Base-by-base conservation (phyloP, 23 tunicate species). In the Halocynthia aurantium region DNA sequence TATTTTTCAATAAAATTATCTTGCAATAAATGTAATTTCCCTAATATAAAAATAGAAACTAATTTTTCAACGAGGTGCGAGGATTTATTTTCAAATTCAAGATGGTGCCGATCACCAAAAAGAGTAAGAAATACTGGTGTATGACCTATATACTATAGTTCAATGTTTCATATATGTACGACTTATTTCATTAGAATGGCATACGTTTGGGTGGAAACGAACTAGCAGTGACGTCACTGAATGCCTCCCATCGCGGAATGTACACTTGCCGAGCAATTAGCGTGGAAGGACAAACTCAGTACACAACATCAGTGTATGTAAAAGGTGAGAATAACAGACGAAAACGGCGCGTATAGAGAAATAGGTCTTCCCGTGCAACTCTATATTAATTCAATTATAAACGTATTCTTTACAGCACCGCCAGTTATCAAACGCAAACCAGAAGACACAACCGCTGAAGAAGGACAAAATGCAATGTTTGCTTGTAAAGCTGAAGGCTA, bases 241-340 rank as follows among this genome's bases (percentile, higher is more conserved):
- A 58, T 5, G 80, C 83, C 55, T 49, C 73, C 13, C 87, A 87
- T 70, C 66, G 72, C 7, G 93, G 93, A 60, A 87, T 75, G 64
- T 87, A 82, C 52, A 68, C 81, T 8, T 87, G 93, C 52, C 74
- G 77, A 51, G 93, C 86, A 10, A 76, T 60, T 17, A 87, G 80
- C 54, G 51, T 77, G 7, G 86, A 75, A 50, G 93, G 93, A 52
- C 76, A 86, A 52, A 75, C 63, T 6, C 78, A 82, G 50, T 71
- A 75, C 20, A 20, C 51, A 6, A 82, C 87, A 50, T 22, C n/a
- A 6, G 93, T 87, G 6, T 13, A 70, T 19, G 93, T 87, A 12
- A 49, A 52, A 77, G 93, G 93, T 87, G 55, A 31, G 40, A 15
- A 67, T 52, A 2, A 1, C 63, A 13, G 63, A 13, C 19, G 22